Conservation (phyloP, 2,797 vertebrate species). For the Phalanger gymnotis region DNA sequence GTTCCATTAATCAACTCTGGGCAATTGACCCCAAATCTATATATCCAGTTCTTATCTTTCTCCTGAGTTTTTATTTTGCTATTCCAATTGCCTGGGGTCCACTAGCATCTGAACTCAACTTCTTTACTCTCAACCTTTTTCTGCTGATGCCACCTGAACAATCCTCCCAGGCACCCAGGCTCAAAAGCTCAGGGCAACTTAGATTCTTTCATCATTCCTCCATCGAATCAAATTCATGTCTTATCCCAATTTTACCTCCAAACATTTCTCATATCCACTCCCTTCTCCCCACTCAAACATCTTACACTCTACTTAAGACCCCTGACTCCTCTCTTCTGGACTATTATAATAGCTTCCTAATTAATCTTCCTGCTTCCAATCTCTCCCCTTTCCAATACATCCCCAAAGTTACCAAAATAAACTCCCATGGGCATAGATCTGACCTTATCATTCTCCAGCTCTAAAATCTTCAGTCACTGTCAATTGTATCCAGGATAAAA, state of each 20-base stretch:
- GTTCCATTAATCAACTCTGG: background rate
- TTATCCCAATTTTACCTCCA: background rate
- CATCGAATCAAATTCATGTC: background rate
- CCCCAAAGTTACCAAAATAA: background rate
- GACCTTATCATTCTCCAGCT: background rate
- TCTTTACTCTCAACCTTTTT: background rate
- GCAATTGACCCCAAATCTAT: background rate
- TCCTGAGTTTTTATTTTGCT: background rate
- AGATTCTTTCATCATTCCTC: background rate
- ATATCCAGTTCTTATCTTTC: background rate
- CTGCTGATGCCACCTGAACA: background rate
- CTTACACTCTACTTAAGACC: background rate
- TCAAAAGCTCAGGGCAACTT: background rate
- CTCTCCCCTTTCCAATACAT: no score
- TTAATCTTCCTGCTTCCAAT: background rate
- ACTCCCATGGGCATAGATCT: background rate
- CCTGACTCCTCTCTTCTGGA: background rate
- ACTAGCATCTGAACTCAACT: background rate
- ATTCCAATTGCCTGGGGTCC: background rate
- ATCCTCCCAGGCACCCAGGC: background rate
- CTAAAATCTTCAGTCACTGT: background rate
- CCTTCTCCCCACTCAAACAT: background rate
- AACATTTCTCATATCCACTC: background rate
- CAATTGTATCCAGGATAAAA: background rate
- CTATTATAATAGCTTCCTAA: background rate